These are phyloP conservation scores for Empidonax traillii DNA, from an alignment of 2,113 vertebrate genomes.

Conservation along the genomic window DNA sequence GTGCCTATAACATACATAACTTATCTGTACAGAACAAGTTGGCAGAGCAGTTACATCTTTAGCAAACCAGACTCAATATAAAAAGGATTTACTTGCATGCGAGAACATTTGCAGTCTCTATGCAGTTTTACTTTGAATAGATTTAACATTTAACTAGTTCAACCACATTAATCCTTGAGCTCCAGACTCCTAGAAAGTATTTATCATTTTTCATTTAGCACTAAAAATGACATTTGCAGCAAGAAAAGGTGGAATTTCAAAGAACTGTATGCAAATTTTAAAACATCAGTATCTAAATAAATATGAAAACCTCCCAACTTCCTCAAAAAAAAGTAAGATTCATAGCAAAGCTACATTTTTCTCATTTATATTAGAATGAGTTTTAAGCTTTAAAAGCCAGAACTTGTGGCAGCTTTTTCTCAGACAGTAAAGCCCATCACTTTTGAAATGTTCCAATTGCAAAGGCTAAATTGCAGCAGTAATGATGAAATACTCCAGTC, in stretches of 20 bases:
- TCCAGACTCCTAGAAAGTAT: constrained; percentile 14
- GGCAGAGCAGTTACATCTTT: constrained; percentile 12
- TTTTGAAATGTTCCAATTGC: constrained; percentile 21
- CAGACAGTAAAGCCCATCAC: constrained; percentile 15
- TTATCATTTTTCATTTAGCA: constrained; percentile 27
- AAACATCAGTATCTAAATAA: constrained; percentile 38
- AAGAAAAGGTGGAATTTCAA: constrained; percentile 47
- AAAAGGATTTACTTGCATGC: constrained; percentile 58
- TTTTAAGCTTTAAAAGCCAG: constrained; percentile 22
- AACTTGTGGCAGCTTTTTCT: background rate
- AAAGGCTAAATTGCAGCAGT: constrained; percentile 35
- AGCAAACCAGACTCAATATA: constrained; percentile 45
- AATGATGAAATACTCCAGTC: constrained; percentile 24
- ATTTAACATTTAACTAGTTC: constrained; percentile 65
- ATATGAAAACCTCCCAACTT: constrained; percentile 6
- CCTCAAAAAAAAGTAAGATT: background rate
- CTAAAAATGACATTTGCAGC: constrained; percentile 26
- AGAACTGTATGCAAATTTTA: constrained; percentile 38
- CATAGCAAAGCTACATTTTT: background rate
- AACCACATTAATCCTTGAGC: constrained; percentile 42
- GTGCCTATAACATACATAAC: constrained; percentile 13
- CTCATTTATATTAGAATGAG: background rate
- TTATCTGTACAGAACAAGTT: constrained; percentile 49
- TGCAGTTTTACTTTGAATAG: constrained; percentile 55
- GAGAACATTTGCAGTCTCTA: constrained; percentile 30